Conservation (phyloP, 37 sponge, comb jelly and placozoan genomes). For the Halisarca cf. caerulea region DNA sequence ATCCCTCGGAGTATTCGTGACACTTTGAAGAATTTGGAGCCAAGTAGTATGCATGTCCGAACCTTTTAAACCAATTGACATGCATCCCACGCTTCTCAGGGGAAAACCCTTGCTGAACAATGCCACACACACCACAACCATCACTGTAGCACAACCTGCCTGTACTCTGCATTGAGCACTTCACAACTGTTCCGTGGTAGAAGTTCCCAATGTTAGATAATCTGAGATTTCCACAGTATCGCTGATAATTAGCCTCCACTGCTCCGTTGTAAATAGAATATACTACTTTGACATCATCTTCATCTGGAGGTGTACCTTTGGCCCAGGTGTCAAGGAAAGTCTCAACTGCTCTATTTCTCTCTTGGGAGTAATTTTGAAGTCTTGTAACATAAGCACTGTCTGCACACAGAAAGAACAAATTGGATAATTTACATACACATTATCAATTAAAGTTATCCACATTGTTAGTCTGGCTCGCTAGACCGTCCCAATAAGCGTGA, state of each 20-base stretch:
- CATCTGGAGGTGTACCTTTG: background rate
- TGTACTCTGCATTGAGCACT: background rate
- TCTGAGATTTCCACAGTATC: background rate
- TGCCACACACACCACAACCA: constrained; percentile 11
- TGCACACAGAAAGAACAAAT: background rate
- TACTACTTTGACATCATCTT: background rate
- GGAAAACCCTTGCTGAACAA: constrained; percentile 3
- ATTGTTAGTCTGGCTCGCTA: too few relatives aligned
- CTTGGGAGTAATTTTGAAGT: too few relatives aligned
- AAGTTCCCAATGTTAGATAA: background rate
- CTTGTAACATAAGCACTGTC: background rate
- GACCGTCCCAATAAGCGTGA: too few relatives aligned
- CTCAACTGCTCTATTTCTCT: background rate
- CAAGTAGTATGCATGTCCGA: constrained; percentile 79
- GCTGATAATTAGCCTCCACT: background rate
- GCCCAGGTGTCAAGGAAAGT: background rate
- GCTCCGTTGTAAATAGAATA: background rate
- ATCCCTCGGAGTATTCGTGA: constrained; percentile 80
- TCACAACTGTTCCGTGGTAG: constrained; percentile 1
- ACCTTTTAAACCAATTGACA: constrained; percentile 44
- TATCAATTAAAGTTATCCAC: background rate
- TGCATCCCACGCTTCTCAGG: constrained; percentile 25
- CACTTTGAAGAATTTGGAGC: constrained; percentile 81
- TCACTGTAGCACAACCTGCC: background rate
- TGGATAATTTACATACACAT: background rate